phyloP scores from a whole-genome alignment of 2,888 invertebrate genomes.

The Brachyopa scutellaris region DNA sequence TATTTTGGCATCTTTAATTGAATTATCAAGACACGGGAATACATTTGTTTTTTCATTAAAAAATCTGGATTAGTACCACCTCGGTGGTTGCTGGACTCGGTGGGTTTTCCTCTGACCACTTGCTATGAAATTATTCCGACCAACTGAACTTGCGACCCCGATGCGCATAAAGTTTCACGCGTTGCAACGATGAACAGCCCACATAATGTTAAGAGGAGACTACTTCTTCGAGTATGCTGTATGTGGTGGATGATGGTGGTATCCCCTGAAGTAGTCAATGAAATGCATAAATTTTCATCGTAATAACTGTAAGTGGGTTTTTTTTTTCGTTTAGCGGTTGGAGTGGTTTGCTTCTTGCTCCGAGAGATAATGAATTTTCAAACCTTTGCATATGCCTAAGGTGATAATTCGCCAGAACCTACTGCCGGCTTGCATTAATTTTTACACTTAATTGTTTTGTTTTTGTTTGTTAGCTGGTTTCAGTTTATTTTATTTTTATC shows the following conservation, averaged over 20 bases:
- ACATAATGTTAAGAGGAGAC: no score
- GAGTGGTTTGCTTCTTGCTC: no score
- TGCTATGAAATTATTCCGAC: constrained; percentile 71
- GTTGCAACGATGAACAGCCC: constrained; percentile 59
- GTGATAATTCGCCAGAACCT: no score
- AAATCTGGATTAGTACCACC: constrained; percentile 31
- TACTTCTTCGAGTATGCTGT: no score
- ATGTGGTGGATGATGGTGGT: not conserved
- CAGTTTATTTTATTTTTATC: no score
- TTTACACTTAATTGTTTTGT: no score
- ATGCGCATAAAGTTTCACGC: constrained; percentile 69
- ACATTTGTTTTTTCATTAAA: not conserved
- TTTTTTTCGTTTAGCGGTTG: no score
- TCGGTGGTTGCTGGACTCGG: constrained; percentile 8
- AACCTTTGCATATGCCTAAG: no score
- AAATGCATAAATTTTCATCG: constrained; percentile 66
- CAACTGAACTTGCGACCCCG: constrained; percentile 71
- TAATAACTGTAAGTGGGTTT: constrained; percentile 66
- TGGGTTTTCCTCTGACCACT: constrained; percentile 40
- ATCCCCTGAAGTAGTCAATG: constrained; percentile 51
- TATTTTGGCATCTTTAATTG: constrained; percentile 51
- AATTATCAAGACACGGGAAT: constrained; percentile 43
- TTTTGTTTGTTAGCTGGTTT: no score
- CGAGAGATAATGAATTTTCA: no score
- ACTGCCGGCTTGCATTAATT: no score